A percentile compares a stretch with the other conserved stretches of the same genome.
These are phyloP conservation scores for Mixornis gularis DNA, from an alignment of 2,113 vertebrate genomes.

Conservation along the genomic window DNA sequence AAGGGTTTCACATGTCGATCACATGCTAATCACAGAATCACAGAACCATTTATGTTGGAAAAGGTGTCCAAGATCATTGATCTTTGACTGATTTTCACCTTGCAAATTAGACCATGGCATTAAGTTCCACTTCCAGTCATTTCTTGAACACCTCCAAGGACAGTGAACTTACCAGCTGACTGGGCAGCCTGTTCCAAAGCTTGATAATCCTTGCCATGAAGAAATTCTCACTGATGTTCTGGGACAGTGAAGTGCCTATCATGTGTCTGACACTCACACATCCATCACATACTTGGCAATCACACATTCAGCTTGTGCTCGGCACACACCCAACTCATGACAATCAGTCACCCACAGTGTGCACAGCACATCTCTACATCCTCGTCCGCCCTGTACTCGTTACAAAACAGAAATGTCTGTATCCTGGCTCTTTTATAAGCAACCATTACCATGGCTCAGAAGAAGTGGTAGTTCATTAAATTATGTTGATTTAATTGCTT, in stretches of 20 bases:
- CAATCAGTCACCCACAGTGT: too few relatives aligned
- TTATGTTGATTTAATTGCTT: neutral
- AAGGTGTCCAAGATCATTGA: neutral
- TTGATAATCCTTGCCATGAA: neutral
- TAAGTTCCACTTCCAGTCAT: neutral
- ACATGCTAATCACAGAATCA: neutral
- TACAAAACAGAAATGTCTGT: neutral
- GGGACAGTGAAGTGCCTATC: neutral
- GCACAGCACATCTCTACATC: too few relatives aligned
- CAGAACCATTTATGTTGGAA: neutral
- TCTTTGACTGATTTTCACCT: neutral
- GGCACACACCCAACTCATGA: neutral
- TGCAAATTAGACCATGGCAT: neutral
- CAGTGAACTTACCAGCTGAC: neutral
- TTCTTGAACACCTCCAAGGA: neutral
- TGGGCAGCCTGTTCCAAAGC: neutral
- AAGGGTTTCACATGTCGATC: neutral
- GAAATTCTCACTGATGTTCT: neutral
- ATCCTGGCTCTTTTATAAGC: neutral
- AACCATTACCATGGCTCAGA: neutral
- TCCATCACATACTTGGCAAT: neutral
- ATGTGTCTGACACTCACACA: accelerated
- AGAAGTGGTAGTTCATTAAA: neutral
- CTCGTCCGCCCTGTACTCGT: accelerated
- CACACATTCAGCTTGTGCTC: neutral